These are phyloP conservation scores for Rapana venosa DNA, from an alignment of 2,888 invertebrate species.

Conservation along the genomic window DNA sequence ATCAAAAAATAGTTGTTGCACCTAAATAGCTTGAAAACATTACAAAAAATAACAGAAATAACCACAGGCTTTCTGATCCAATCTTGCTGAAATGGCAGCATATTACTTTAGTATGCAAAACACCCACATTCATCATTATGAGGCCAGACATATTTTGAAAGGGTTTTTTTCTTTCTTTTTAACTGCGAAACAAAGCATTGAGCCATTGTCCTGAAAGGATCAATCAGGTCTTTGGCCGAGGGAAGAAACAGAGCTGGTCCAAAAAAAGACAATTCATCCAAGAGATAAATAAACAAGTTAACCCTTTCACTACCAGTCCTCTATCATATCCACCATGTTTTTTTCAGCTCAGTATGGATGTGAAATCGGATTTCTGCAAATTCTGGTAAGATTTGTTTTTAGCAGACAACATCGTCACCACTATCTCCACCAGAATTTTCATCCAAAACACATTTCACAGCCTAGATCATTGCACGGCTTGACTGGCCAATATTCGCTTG, in stretches of 20 bases:
- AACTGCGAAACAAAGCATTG: no score
- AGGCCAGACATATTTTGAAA: no score
- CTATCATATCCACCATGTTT: not conserved
- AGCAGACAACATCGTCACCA: not conserved
- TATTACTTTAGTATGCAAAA: no score
- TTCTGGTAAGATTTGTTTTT: not conserved
- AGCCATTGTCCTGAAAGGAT: not conserved
- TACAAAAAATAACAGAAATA: no score
- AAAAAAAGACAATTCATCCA: conserved; percentile 6
- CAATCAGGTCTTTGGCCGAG: not conserved
- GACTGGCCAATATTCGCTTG: conserved; percentile 19
- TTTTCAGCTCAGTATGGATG: not conserved
- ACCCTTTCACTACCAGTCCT: not conserved
- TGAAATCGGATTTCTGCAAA: not conserved
- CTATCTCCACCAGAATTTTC: not conserved
- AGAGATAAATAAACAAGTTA: not conserved
- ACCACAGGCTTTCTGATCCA: no score
- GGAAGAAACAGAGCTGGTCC: not conserved
- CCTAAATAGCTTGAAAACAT: no score
- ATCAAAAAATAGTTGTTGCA: no score
- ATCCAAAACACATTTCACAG: conserved; percentile 24
- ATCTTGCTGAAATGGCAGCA: no score
- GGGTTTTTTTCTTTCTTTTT: no score
- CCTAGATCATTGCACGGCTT: not conserved
- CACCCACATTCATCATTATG: no score